phyloP scores from a whole-genome alignment of 2,888 invertebrate species.

The Hemicrepidius hirtus region DNA sequence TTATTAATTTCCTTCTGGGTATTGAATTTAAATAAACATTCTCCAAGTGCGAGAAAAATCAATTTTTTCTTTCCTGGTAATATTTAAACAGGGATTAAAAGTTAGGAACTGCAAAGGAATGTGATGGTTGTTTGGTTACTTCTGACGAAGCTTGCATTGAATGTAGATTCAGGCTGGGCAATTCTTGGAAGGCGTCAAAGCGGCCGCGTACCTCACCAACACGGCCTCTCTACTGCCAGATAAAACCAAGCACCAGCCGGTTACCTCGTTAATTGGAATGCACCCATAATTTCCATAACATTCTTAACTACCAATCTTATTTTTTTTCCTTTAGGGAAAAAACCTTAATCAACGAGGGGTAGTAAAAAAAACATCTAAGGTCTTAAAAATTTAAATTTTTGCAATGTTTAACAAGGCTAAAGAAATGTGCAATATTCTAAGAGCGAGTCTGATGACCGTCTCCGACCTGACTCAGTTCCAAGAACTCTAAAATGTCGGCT shows the following conservation, averaged over 20 bases:
- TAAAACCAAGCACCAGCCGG: slow-evolving; percentile 40
- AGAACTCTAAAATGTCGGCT: slow-evolving; percentile 64
- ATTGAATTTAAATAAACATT: too few relatives aligned
- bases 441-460: slow-evolving; percentile 66
- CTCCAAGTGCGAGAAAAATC: neutral
- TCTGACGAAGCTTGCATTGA: slow-evolving; percentile 61
- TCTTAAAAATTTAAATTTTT: too few relatives aligned
- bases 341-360: too few relatives aligned
- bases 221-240: slow-evolving; percentile 48
- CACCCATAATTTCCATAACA: slow-evolving; percentile 22
- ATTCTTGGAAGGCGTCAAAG: slow-evolving; percentile 69
- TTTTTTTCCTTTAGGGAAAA: too few relatives aligned
- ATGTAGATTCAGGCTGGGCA: slow-evolving; percentile 65
- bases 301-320: neutral
- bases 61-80: neutral
- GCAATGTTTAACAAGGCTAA: too few relatives aligned
- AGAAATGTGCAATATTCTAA: slow-evolving; percentile 55
- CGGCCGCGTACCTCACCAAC: slow-evolving; percentile 61
- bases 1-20: too few relatives aligned
- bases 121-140: slow-evolving; percentile 57
- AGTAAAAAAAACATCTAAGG: too few relatives aligned
- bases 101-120: slow-evolving; percentile 57
- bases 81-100: too few relatives aligned
- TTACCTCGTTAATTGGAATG: slow-evolving; percentile 48
- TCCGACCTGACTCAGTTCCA: slow-evolving; percentile 67